Evolutionary conservation across 2,888 invertebrate species (phyloP), one percentile per base, ranked within the genome.

Genomic region (Chloromyia formosa): DNA sequence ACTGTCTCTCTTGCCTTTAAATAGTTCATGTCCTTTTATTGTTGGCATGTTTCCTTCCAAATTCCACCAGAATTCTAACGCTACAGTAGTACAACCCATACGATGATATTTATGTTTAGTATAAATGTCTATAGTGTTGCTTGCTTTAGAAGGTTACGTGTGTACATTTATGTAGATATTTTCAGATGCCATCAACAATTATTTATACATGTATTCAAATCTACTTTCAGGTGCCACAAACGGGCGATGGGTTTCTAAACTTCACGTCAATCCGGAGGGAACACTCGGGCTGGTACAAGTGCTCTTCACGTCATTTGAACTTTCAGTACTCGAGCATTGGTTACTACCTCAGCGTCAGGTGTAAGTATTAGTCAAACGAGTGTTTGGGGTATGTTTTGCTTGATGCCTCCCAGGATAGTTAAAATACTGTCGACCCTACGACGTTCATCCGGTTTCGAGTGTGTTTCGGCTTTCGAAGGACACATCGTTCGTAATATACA

Each of bases 261-360:
- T 95, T 95, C 87, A 91, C 91, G 69, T 89, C 91, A 80, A 92
- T 95, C 82, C 88, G 89, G 72, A 88, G 92, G 68, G 90, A 92
- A 78, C 94, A 96, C 87, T 94, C 93, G 75, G 96, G 96, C 82
- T 96, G 96, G 96, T 96, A 96, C 88, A 93, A 95, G 84, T 96
- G 96, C 86, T 91, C 94, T 72, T 93, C 95, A 75, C 88, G 91
- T 66, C 95, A 96, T 88, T 89, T 92, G 78, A 89, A 94, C 81
- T 92, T 93, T 42, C 91, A 93, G 84, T 95, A 94, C 86, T 93
- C 94, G 78, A 94, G 94, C 81, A 95, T 95, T 81, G 95, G 95
- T 77, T 96, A 95, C 87, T 95, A 93, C 84, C 90, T 96, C 80
- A 94, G 94, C 83, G 93, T 96, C 78, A 88, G 94, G 85, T 91